Evolutionary conservation across 1,140 invertebrate genomes (phyloP).

Genomic region (Triops longicaudatus): DNA sequence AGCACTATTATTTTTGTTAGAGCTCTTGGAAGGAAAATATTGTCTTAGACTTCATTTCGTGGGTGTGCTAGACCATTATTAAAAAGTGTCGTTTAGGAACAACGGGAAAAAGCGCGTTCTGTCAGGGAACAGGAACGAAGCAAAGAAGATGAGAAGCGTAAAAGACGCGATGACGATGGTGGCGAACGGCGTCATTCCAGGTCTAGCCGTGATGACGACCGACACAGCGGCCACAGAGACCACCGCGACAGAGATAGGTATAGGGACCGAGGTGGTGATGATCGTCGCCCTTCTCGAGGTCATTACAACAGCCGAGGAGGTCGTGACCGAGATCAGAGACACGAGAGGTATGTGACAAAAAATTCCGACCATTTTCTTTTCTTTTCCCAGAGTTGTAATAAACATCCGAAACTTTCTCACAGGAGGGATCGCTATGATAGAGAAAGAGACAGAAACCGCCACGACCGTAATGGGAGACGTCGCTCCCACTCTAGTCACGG

Average conservation of each 20-base stretch:
- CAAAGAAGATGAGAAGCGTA: slow-evolving; percentile 21
- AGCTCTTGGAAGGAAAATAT: neutral
- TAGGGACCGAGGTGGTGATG: neutral
- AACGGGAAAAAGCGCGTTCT: slow-evolving; percentile 25
- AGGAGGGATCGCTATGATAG: slow-evolving; percentile 25
- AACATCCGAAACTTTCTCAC: slow-evolving; percentile 5
- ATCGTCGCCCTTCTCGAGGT: slow-evolving; percentile 17
- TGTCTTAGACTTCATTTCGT: too few species aligned
- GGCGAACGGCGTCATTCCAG: slow-evolving; percentile 18
- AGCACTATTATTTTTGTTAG: neutral
- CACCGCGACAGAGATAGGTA: neutral
- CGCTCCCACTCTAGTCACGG: slow-evolving; percentile 19
- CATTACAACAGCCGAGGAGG: neutral
- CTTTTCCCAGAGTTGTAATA: neutral
- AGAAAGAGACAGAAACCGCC: slow-evolving; percentile 15
- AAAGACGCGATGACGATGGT: slow-evolving; percentile 21
- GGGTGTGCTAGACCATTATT: too few species aligned
- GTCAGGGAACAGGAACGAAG: slow-evolving; percentile 19
- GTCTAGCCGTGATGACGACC: neutral
- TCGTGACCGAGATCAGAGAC: neutral
- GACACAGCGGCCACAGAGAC: slow-evolving; percentile 10
- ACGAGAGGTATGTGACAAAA: neutral
- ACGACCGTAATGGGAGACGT: slow-evolving; percentile 16
- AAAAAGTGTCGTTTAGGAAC: neutral
- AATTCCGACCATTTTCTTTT: neutral